Evolutionary conservation across 2,888 invertebrate species (phyloP).

Genomic region (Gymnocheta viridis): DNA sequence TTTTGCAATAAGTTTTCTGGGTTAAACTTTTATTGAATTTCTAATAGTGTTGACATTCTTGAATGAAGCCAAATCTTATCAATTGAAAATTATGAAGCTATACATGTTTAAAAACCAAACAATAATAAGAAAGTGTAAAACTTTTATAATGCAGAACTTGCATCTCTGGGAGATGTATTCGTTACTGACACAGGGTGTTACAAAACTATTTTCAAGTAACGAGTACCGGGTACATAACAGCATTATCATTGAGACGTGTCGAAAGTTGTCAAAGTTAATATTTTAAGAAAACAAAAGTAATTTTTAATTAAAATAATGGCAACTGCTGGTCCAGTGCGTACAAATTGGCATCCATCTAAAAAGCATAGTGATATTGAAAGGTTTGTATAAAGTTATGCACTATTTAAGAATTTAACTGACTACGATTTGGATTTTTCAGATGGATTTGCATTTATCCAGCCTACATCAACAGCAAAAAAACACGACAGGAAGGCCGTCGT

Average conservation of each 20-base stretch:
- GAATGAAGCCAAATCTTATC: no score
- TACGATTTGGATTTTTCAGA: conserved; percentile 78
- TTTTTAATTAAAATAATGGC: conserved; percentile 80
- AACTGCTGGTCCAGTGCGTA: conserved; percentile 83
- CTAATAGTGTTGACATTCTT: no score
- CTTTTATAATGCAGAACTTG: not conserved
- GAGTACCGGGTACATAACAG: conserved; percentile 12
- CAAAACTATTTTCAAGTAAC: not conserved
- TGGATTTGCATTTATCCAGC: conserved; percentile 99
- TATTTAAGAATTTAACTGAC: not conserved
- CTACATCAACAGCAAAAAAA: conserved; percentile 96
- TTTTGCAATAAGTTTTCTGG: no score
- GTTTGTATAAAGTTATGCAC: conserved; percentile 79
- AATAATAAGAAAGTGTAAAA: no score
- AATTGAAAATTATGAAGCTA: no score
- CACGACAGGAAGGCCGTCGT: conserved; percentile 93
- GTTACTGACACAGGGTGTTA: conserved; percentile 7
- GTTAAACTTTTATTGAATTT: no score
- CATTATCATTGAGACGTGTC: conserved; percentile 56
- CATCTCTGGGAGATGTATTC: not conserved
- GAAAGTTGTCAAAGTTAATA: conserved; percentile 40
- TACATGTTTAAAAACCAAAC: no score
- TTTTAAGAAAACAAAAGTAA: not conserved
- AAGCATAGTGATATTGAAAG: conserved; percentile 91
- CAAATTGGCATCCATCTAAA: conserved; percentile 88